Evolutionary conservation across 2,113 vertebrate species (phyloP).

Genomic region (Brienomyrus brachyistius): DNA sequence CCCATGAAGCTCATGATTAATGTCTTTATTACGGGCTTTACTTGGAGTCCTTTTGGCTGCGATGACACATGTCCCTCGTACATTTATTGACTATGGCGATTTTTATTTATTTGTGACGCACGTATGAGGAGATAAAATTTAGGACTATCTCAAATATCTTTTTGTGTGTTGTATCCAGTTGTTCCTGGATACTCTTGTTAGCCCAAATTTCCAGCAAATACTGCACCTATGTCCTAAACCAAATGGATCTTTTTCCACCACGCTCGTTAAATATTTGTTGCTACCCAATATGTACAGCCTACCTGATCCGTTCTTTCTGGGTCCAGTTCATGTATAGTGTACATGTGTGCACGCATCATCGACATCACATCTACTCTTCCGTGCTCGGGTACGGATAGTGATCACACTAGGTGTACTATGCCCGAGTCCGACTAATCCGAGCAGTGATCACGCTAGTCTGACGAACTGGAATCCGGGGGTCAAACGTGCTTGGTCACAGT

Average conservation of each 20-base stretch:
- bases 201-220: background rate
- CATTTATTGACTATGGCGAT: background rate
- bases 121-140: background rate
- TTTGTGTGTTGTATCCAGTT: background rate
- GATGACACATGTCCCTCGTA: background rate
- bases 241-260: background rate
- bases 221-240: background rate
- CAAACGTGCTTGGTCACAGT: background rate
- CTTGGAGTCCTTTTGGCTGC: background rate
- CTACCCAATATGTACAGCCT: background rate
- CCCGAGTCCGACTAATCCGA: background rate
- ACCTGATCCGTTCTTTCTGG: background rate
- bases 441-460: background rate
- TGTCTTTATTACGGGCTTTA: background rate
- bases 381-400: background rate
- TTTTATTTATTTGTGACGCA: background rate
- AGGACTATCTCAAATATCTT: background rate
- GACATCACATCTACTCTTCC: background rate
- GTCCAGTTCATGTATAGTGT: background rate
- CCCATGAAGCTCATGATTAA: background rate
- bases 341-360: background rate
- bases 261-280: background rate
- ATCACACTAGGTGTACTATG: background rate
- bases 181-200: background rate
- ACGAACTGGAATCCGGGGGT: background rate